Conservation (phyloP, 2,888 invertebrate genomes). For the Chirona hameri region DNA sequence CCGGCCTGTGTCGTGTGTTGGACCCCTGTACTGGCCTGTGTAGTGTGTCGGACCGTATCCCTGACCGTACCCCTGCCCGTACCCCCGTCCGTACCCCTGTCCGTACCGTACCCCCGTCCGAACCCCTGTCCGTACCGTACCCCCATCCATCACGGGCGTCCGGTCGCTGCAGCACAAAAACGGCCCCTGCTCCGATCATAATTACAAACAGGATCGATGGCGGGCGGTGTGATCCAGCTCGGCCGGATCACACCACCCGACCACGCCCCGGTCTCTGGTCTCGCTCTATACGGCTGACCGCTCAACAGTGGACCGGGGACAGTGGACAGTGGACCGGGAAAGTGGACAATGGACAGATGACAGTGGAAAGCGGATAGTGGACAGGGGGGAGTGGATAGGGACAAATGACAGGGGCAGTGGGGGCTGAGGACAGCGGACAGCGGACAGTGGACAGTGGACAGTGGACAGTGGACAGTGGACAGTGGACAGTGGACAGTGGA, state of each 20-base stretch:
- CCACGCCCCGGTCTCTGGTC: no score
- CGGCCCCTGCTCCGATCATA: not conserved
- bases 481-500: not conserved
- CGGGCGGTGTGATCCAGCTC: not conserved
- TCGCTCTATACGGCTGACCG: no score
- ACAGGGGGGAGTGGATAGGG: not conserved
- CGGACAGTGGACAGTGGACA: not conserved
- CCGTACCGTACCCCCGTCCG: no score
- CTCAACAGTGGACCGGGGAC: not conserved
- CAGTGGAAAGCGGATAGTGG: not conserved
- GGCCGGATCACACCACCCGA: not conserved
- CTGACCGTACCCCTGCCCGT: no score
- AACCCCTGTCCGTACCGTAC: no score
- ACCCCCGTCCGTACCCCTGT: no score
- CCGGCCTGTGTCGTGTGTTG: no score
- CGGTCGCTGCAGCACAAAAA: not conserved
- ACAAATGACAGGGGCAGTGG: no score
- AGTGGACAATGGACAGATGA: not conserved
- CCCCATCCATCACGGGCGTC: constrained; percentile 5
- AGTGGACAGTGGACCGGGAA: not conserved
- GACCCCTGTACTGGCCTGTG: no score
- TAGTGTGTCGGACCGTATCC: no score
- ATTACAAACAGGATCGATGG: constrained; percentile 23
- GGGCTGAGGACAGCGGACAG: not conserved
- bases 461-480: not conserved